phyloP scores from a whole-genome alignment of 2,797 vertebrate species.

The Podarcis lilfordi region DNA sequence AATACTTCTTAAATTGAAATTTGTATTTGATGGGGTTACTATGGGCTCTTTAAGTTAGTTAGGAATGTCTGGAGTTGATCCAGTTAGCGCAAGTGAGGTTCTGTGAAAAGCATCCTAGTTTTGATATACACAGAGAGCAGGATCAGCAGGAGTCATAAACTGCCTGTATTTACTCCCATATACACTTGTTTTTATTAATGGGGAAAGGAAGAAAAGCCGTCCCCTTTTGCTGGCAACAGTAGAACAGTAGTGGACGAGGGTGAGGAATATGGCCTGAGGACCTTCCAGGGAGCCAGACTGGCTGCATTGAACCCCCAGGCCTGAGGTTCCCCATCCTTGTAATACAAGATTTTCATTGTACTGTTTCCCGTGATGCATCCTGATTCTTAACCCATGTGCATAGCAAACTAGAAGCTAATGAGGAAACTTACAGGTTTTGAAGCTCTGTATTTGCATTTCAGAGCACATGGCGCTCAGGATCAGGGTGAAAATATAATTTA shows the following conservation, averaged over 20 bases:
- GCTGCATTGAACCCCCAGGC: too few relatives aligned
- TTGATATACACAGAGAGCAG: background rate
- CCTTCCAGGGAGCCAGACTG: too few relatives aligned
- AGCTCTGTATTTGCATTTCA: background rate
- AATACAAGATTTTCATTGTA: background rate
- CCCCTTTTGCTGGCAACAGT: background rate
- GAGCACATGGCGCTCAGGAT: background rate
- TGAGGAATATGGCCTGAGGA: too few relatives aligned
- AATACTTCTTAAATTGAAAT: background rate
- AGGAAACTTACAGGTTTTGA: background rate
- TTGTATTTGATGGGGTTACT: background rate
- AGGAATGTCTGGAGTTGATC: background rate
- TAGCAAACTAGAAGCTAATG: background rate
- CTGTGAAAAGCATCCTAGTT: background rate
- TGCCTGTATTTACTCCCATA: background rate
- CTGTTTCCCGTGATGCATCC: too few relatives aligned
- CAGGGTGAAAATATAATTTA: background rate
- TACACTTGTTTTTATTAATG: background rate
- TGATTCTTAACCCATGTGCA: background rate
- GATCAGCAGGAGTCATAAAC: background rate
- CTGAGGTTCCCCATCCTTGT: too few relatives aligned
- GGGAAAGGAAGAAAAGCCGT: background rate
- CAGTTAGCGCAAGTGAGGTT: background rate
- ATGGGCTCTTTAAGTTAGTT: background rate
- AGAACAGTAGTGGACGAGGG: too few relatives aligned